Percentiles rank a stretch among this genome's conserved stretches.
Conservation (phyloP, 37 sponge, comb jelly and placozoan species). For the Ianthella basta region DNA sequence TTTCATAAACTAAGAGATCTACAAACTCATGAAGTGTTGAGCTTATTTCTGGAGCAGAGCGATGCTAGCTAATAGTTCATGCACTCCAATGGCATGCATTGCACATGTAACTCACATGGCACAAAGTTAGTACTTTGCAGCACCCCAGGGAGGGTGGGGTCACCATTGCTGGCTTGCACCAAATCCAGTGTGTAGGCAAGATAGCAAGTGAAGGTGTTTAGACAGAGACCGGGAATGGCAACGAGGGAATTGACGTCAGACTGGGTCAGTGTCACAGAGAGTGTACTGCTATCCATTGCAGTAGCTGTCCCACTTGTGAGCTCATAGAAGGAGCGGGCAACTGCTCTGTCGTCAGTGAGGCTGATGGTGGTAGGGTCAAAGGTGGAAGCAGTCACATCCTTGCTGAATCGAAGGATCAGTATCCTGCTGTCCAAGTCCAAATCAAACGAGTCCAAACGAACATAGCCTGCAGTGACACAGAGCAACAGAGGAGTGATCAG, state of each 20-base stretch:
- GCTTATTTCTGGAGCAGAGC: too few species aligned
- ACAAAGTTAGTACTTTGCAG: not conserved
- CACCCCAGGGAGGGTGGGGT: slow-evolving; percentile 1
- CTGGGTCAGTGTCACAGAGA: slow-evolving; percentile 3
- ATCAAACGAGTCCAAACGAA: not conserved
- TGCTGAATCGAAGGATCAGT: not conserved
- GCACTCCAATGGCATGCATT: too few species aligned
- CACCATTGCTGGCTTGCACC: slow-evolving; percentile 1
- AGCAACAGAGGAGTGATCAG: too few species aligned
- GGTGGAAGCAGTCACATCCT: not conserved
- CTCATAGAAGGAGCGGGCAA: not conserved
- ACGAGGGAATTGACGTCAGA: not conserved
- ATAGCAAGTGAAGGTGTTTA: not conserved
- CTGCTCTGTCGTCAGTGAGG: not conserved
- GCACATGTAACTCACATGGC: not conserved
- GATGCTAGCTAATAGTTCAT: too few species aligned
- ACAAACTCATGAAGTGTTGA: too few species aligned
- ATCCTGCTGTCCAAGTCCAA: not conserved
- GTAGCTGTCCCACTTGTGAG: not conserved
- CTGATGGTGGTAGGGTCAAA: not conserved
- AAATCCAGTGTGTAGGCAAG: not conserved
- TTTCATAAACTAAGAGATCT: too few species aligned
- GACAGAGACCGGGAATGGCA: not conserved
- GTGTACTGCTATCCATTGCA: not conserved
- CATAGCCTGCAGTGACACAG: slow-evolving; percentile 21